Percentiles rank a stretch among this genome's conserved stretches.
Evolutionary conservation across 2,888 invertebrate genomes (phyloP).

Genomic region (Eristalis arbustorum): DNA sequence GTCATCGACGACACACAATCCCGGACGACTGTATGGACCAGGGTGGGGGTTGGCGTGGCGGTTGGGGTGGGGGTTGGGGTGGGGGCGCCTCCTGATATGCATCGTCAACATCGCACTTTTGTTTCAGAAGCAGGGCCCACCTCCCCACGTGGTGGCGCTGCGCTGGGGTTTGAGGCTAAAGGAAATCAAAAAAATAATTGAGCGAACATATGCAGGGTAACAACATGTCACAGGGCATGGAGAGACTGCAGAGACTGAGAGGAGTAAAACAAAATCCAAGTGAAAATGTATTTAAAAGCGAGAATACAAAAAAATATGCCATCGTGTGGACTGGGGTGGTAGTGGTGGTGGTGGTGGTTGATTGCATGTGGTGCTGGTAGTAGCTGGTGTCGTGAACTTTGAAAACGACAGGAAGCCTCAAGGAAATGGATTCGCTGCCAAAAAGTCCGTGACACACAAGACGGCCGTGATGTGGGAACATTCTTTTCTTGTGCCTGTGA

Average conservation of each 20-base stretch:
- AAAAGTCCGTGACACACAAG: too few species aligned
- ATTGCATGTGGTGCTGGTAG: too few species aligned
- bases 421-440: too few species aligned
- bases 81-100: background rate
- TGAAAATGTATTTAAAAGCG: background rate
- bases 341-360: background rate
- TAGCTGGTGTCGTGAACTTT: too few species aligned
- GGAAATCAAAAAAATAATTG: slow-evolving; percentile 35
- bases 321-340: background rate
- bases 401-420: too few species aligned
- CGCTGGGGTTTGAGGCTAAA: background rate
- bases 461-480: too few species aligned
- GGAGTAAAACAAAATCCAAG: background rate
- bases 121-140: slow-evolving; percentile 3
- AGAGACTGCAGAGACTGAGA: too few species aligned
- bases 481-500: too few species aligned
- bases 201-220: slow-evolving; percentile 7
- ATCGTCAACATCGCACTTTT: slow-evolving; percentile 12
- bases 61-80: too few species aligned
- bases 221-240: background rate
- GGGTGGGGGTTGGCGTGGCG: background rate
- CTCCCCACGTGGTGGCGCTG: background rate
- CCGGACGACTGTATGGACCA: too few species aligned
- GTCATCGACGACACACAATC: too few species aligned
- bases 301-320: background rate